Evolutionary conservation across 2,113 vertebrate genomes (phyloP), one percentile per base, ranked within the genome.

Genomic region (Balaenoptera acutorostrata): DNA sequence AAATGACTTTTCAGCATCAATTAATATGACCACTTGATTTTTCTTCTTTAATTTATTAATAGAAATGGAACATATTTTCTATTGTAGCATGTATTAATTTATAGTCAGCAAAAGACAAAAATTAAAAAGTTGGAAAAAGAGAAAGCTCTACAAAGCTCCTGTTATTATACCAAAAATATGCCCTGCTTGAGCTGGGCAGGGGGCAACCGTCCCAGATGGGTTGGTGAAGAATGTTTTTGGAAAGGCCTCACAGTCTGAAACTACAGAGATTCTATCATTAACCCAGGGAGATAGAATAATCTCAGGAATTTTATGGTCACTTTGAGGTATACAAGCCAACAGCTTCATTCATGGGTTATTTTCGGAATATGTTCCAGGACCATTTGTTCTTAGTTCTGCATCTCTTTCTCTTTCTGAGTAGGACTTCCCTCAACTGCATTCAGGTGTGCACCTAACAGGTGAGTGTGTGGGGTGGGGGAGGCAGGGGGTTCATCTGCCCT

Each of bases 1-100:
- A 63, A 91, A 91, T 85, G 20, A 25, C 46, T 92, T 89, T 96
- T 96, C 39, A 39, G 72, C 8, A 78, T 85, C 82, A 55, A 11
- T 57, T 82, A 91, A 83, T 55, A 91, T 44, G 52, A 41, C 31
- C 7, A 49, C 33, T 29, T 75, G 8, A 63, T 78, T 59, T 68
- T 64, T 41, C 17, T 49, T n/a, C 44, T 57, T 93, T 63, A 75
- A 68, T 64, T 23, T 59, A 36, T 64, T 92, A 77, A 55, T 49
- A 72, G 33, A 85, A 89, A 94, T 23, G 66, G 8, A 64, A 69
- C 0, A 8, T 44, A 21, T 69, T 93, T 86, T 33, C 55, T 89
- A 1, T 52, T 68, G 52, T 69, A 36, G 14, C 27, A 8, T 86
- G 64, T 39, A 7, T 75, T 69, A 55, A 33, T 83, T 74, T 52